Percentiles rank a stretch among this genome's conserved stretches.
phyloP scores from a whole-genome alignment of 1,140 invertebrate species.

The Ostrea edulis region DNA sequence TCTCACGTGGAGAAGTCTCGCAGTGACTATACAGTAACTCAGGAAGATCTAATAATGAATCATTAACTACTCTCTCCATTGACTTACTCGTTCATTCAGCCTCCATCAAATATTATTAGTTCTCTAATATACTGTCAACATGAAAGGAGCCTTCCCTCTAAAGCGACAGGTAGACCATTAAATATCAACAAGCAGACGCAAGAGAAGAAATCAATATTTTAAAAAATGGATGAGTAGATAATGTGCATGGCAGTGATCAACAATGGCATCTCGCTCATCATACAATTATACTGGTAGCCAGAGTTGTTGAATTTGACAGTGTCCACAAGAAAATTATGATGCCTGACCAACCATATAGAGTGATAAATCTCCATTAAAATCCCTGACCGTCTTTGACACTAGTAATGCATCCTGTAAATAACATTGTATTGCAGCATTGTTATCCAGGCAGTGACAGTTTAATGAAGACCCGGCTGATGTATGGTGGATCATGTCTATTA shows the following conservation, averaged over 20 bases:
- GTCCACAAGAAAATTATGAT: background rate
- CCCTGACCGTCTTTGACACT: slow-evolving; percentile 10
- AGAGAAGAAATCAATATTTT: background rate
- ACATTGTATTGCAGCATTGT: background rate
- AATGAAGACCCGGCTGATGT: slow-evolving; percentile 3
- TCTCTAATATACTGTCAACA: slow-evolving; percentile 15
- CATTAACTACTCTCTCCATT: background rate
- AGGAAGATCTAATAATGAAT: background rate
- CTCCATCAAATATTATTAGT: background rate
- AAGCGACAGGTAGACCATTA: background rate
- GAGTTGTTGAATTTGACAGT: background rate
- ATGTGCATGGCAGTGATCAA: background rate
- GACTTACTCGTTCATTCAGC: background rate
- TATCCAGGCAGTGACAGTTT: background rate
- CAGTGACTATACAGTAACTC: background rate
- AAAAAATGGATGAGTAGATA: background rate
- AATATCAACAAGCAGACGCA: background rate
- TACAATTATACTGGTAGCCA: background rate
- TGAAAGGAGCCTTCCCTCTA: background rate
- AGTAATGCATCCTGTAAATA: background rate
- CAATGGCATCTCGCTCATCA: background rate
- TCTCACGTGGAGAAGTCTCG: background rate
- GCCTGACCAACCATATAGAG: background rate
- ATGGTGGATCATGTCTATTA: background rate
- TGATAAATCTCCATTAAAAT: background rate